Evolutionary conservation across 2,888 invertebrate genomes (phyloP).

Genomic region (Drosophila nr. fundita): DNA sequence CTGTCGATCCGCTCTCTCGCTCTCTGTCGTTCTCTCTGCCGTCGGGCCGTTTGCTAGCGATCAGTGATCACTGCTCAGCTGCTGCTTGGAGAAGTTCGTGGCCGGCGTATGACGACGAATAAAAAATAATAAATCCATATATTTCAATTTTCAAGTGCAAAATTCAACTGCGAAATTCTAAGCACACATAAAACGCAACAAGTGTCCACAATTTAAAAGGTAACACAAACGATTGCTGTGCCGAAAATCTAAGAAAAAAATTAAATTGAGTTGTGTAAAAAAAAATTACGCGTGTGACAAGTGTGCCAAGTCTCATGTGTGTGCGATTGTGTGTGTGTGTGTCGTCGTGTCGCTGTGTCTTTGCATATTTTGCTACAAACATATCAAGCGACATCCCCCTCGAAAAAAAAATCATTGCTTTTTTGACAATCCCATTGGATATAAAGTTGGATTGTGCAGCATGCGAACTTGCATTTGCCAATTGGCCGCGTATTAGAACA

Average conservation of each 20-base stretch:
- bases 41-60: conserved; percentile 36
- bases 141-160: conserved; percentile 48
- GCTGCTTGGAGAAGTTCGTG: conserved; percentile 71
- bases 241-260: conserved; percentile 4
- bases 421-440: neutral
- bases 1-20: conserved; percentile 7
- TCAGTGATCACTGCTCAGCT: conserved; percentile 69
- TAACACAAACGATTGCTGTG: conserved; percentile 18
- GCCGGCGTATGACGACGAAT: conserved; percentile 68
- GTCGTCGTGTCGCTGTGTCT: conserved; percentile 69
- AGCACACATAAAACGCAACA: conserved; percentile 30
- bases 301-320: conserved; percentile 45
- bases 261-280: conserved; percentile 40
- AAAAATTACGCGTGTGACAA: conserved; percentile 71
- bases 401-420: conserved; percentile 2
- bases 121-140: conserved; percentile 39
- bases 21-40: conserved; percentile 25
- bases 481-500: neutral
- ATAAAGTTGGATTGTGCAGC: neutral
- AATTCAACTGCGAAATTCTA: conserved; percentile 31
- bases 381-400: conserved; percentile 42
- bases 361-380: conserved; percentile 75
- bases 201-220: conserved; percentile 34
- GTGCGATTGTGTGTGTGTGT: conserved; percentile 15
- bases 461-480: neutral